Base-by-base conservation (phyloP, 37 sponge, comb jelly and placozoan genomes). In the Beroe forskalii region DNA sequence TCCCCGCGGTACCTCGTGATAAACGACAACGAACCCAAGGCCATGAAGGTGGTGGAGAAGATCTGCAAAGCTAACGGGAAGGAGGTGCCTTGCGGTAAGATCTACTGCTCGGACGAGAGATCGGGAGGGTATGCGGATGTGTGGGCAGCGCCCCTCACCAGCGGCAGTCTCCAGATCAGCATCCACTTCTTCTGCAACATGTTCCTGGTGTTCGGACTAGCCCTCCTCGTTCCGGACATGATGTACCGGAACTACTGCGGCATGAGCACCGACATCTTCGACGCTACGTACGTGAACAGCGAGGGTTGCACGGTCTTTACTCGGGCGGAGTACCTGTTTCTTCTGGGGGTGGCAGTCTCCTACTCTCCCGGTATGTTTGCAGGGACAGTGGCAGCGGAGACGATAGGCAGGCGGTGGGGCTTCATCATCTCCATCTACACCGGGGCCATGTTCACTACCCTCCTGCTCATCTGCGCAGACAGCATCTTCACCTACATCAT, bases 181-280 rank as follows among this genome's bases (percentile, higher is more conserved):
- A 80, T 80, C 86, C 86, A 80, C 86, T 80, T 42, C 86, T 14
- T 80, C 30, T 80, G 86, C 27, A 80, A 80, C 40, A 80, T 80
- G 86, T 80, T 80, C 55, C 48, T 80, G 17, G 55, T 80, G 86
- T 80, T 80, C 42, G 86, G 86, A 33, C 40, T 80, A 35, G 19
- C 43, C 30, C 28, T 80, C 38, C 40, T 80, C 1, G 30, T 80
- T 1, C 40, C 40, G 30, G 55, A 44, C 55, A 44, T 44, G 55
- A 80, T 80, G 86, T 32, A 32, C 12, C 6, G 42, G 14, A 43
- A 80, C 30, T 80, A 80, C 86, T 80, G 86, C 55, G 37, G 30
- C 20, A 41, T 80, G 55, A 48, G 35, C 0, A 42, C 30, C 48
- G 25, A 22, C 66, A 32, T 32, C 38, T 80, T 80, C 40, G 31